Evolutionary conservation across 2,888 invertebrate genomes (phyloP), one percentile per base, ranked within the genome.

Genomic region (Brachyptera risi): DNA sequence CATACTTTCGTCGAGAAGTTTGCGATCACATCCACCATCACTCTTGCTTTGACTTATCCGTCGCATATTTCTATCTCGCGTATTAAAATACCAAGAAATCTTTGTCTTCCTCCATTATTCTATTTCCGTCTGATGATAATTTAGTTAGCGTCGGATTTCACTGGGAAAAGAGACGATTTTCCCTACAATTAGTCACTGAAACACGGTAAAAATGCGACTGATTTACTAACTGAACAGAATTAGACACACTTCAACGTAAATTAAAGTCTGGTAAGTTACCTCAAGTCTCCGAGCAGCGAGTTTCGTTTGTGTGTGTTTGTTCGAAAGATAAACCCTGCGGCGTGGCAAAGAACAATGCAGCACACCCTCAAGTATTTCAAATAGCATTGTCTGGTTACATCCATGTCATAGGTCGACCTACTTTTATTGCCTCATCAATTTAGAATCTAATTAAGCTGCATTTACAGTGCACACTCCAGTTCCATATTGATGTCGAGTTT

Each of bases 151-250:
- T n/a, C 49, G 19, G 24, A 49, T 49, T 49, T 23, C 24, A 51
- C 17, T 31, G 15, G 26, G 31, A 27, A 27, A 17, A 27, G 31
- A 26, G 17, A 17, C 17, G 54, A 37, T 37, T 54, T 54, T 54
- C 15, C 19, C 35, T 21, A 37, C 54, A 54, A 54, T 54, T 54
- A 54, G 54, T 54, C 54, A 54, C 54, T 37, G 15, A 23, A n/a
- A 26, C 23, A 24, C 11, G 37, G 54, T 54, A 54, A 54, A 54
- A 37, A 54, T 54, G 37, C 37, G 54, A 54, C 54, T 54, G 54
- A 54, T 54, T 54, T 54, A 54, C 21, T 35, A 54, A 54, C 54
- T 54, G 27, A 54, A 54, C 54, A 19, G 54, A 54, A 54, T 54
- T 54, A 54, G 19, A 31, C 37, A 19, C 37, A 9, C 21, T 23